A percentile compares a stretch with the other conserved stretches of the same genome.
phyloP scores from a whole-genome alignment of 2,888 invertebrate genomes.

The Nemapogon koenigi region DNA sequence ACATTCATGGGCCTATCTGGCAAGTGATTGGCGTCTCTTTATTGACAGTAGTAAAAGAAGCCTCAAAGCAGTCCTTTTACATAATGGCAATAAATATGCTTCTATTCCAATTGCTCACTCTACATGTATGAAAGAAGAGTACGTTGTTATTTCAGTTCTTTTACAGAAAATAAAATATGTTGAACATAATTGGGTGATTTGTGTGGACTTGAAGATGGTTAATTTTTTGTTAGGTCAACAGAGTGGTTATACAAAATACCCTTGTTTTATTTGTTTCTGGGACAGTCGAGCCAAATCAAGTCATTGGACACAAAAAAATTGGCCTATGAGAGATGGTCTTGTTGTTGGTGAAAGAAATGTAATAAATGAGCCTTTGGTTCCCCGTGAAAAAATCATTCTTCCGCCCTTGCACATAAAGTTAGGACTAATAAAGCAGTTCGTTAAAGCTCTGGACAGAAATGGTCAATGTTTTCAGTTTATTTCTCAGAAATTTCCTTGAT shows the following conservation, averaged over 20 bases:
- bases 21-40: conserved; percentile 18
- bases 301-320: too few species aligned
- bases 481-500: conserved; percentile 15
- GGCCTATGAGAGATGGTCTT: conserved; percentile 5
- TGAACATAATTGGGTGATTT: too few species aligned
- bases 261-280: too few species aligned
- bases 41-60: conserved; percentile 18
- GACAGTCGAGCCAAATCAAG: too few species aligned
- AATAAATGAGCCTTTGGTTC: conserved; percentile 6
- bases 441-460: conserved; percentile 6
- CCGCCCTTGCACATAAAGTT: conserved; percentile 3
- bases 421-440: not conserved
- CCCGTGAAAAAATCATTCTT: conserved; percentile 3
- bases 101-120: conserved; percentile 14
- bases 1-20: conserved; percentile 14
- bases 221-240: not conserved
- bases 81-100: conserved; percentile 16
- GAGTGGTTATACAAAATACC: too few species aligned
- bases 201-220: too few species aligned
- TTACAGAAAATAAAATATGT: too few species aligned
- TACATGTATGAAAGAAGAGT: conserved; percentile 5
- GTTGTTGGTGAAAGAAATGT: conserved; percentile 8
- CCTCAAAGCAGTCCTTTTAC: conserved; percentile 16
- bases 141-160: conserved; percentile 1
- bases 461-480: conserved; percentile 7